Evolutionary conservation across 2,888 invertebrate species (phyloP).

Genomic region (Eretmocerus hayati): DNA sequence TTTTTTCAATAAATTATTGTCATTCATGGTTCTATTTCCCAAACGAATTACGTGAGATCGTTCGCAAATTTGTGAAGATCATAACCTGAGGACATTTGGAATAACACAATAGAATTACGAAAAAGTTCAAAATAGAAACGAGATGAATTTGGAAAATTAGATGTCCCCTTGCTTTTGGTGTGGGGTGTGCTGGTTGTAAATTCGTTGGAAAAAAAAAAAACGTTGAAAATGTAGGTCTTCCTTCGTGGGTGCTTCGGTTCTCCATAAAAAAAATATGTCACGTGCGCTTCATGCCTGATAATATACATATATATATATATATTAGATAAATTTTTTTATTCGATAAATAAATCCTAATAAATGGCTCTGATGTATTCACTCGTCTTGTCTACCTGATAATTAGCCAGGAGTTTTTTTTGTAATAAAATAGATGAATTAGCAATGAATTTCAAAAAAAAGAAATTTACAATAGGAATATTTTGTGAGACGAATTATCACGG

Average conservation of each 20-base stretch:
- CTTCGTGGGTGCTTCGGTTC: constrained; percentile 23
- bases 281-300: constrained; percentile 21
- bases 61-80: too few species aligned
- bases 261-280: constrained; percentile 18
- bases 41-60: too few species aligned
- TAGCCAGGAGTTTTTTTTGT: constrained; percentile 17
- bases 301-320: constrained; percentile 10
- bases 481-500: background rate
- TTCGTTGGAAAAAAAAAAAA: constrained; percentile 11
- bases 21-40: too few species aligned
- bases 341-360: constrained; percentile 19
- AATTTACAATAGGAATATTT: too few species aligned
- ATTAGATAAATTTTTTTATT: constrained; percentile 21
- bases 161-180: constrained; percentile 22
- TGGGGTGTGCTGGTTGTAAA: constrained; percentile 21
- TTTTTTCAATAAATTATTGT: too few species aligned
- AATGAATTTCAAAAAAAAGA: constrained; percentile 5
- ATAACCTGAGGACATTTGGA: too few species aligned
- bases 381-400: constrained; percentile 19
- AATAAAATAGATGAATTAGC: constrained; percentile 13
- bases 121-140: constrained; percentile 8
- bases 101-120: too few species aligned
- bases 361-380: constrained; percentile 22
- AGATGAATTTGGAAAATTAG: constrained; percentile 12
- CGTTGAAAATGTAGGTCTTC: constrained; percentile 20